phyloP scores from a whole-genome alignment of 92 coral and sea anemone genomes.

The Meandrina meandrites region DNA sequence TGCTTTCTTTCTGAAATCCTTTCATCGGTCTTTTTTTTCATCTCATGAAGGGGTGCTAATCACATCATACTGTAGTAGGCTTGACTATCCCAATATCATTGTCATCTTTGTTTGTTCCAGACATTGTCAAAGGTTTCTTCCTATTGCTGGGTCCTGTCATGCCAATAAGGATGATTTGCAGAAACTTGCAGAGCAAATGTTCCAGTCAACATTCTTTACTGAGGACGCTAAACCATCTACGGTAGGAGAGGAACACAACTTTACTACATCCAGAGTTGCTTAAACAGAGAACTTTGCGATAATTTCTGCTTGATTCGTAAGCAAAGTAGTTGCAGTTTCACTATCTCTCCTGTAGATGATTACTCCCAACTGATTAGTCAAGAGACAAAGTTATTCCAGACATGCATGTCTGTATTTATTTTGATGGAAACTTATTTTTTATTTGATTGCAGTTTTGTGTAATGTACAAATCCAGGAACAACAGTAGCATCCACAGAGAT shows the following conservation, averaged over 20 bases:
- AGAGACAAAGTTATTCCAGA: too few species aligned
- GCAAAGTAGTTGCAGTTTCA: too few species aligned
- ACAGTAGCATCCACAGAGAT: constrained; percentile 65
- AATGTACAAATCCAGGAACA: constrained; percentile 83
- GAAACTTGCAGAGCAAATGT: constrained; percentile 60
- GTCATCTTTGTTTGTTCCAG: constrained; percentile 39
- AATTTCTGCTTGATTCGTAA: too few species aligned
- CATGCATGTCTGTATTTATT: too few species aligned
- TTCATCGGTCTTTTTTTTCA: too few species aligned
- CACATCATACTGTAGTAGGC: too few species aligned
- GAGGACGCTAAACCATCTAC: constrained; percentile 74
- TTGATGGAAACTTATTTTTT: background rate
- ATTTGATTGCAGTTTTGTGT: constrained; percentile 76
- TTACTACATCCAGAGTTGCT: background rate
- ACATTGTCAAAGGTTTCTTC: constrained; percentile 82
- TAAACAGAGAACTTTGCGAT: background rate
- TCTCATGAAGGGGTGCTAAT: too few species aligned
- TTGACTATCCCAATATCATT: too few species aligned
- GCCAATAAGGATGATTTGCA: constrained; percentile 81
- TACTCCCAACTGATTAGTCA: too few species aligned
- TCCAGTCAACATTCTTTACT: constrained; percentile 64
- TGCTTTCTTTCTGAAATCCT: too few species aligned
- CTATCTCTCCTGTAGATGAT: too few species aligned
- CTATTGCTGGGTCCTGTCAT: constrained; percentile 76
- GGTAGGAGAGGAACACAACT: constrained; percentile 35